A percentile compares a stretch with the other conserved stretches of the same genome.
Conservation (phyloP, 2,888 invertebrate species). For the Isotomurus palustris region DNA sequence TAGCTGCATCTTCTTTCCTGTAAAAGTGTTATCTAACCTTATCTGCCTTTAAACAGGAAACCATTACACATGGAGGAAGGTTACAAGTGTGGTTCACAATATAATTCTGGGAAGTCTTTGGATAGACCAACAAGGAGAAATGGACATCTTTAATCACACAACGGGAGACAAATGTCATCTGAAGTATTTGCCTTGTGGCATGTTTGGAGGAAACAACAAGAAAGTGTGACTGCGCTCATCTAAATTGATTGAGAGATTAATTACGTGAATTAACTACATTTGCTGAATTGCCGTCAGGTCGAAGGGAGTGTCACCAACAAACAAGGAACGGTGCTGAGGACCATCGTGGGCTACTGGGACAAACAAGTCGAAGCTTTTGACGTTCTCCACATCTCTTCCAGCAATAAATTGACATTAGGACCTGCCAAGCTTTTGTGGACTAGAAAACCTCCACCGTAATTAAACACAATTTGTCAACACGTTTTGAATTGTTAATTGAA, state of each 20-base stretch:
- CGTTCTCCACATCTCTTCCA: conserved; percentile 57
- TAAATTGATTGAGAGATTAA: no score
- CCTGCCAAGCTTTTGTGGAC: conserved; percentile 81
- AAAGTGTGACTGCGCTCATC: not conserved
- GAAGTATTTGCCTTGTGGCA: conserved; percentile 73
- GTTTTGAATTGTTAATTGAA: not conserved
- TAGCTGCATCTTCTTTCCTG: not conserved
- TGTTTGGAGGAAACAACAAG: conserved; percentile 9
- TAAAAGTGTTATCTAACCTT: not conserved
- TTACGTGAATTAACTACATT: not conserved
- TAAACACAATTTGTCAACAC: conserved; percentile 28
- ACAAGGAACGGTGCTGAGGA: conserved; percentile 58
- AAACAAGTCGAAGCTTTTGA: conserved; percentile 87
- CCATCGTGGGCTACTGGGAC: conserved; percentile 88
- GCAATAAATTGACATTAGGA: conserved; percentile 78
- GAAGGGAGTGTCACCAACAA: conserved; percentile 60
- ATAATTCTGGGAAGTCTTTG: conserved; percentile 98
- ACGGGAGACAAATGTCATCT: conserved; percentile 89
- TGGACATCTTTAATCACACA: conserved; percentile 88
- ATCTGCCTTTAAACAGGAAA: conserved; percentile 57
- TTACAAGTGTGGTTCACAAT: conserved; percentile 97
- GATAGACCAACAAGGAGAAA: conserved; percentile 99
- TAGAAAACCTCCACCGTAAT: conserved; percentile 67
- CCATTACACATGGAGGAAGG: conserved; percentile 95
- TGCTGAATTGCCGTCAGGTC: conserved; percentile 55